Percentiles rank a stretch among this genome's conserved stretches.
Conservation (phyloP, 1,140 invertebrate species). For the Acromyrmex echinatior region DNA sequence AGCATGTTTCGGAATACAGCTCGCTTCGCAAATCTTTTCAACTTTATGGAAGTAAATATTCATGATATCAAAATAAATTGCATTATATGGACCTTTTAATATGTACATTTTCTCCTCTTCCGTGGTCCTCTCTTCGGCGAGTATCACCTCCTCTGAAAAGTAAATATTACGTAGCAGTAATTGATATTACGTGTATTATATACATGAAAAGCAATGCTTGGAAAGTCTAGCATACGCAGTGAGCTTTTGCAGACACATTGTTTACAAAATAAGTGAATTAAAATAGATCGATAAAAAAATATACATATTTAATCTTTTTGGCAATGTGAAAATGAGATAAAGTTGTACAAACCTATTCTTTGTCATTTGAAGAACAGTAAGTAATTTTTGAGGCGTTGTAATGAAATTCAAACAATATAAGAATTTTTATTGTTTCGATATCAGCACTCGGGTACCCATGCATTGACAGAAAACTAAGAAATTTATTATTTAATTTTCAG, state of each 20-base stretch:
- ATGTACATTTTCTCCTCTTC: conserved; percentile 99
- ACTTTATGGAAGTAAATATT: conserved; percentile 41
- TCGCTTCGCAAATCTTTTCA: conserved; percentile 33
- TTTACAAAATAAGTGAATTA: conserved; percentile 21
- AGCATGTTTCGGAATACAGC: conserved; percentile 14
- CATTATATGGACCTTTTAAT: conserved; percentile 95
- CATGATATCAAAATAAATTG: neutral
- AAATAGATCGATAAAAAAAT: neutral
- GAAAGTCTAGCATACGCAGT: conserved; percentile 18
- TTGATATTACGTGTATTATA: neutral
- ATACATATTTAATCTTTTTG: neutral
- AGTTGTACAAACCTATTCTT: no score
- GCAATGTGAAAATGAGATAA: no score
- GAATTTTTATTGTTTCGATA: no score
- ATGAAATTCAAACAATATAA: no score
- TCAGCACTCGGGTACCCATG: no score
- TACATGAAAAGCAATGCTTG: neutral
- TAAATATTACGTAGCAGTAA: neutral
- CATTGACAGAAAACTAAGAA: neutral
- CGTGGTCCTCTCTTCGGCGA: conserved; percentile 99
- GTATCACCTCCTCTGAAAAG: conserved; percentile 98
- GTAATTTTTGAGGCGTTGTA: no score
- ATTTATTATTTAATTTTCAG: neutral
- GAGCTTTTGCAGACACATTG: conserved; percentile 3
- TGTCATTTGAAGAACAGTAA: no score